Percentiles rank a stretch among this genome's conserved stretches.
These are phyloP conservation scores for Mactromeris polynyma DNA, from an alignment of 2,888 invertebrate species.

Conservation along the genomic window DNA sequence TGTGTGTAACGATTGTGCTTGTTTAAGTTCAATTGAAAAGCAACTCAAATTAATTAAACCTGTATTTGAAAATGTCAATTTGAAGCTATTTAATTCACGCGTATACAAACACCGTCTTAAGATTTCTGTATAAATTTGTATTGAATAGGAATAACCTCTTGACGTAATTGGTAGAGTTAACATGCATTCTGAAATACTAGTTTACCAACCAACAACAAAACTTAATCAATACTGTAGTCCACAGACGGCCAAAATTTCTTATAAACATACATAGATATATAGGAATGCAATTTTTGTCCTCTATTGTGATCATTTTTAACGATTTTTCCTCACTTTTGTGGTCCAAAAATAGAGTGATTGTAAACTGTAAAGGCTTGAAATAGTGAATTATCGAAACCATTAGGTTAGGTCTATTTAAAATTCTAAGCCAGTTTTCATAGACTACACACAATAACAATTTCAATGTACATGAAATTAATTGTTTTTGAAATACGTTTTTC, in stretches of 20 bases:
- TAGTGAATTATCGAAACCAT: background rate
- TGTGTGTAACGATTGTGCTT: background rate
- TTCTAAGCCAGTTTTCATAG: no score
- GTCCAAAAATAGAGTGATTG: background rate
- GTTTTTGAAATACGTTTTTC: no score
- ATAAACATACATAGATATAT: background rate
- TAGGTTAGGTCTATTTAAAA: background rate
- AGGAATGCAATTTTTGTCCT: background rate
- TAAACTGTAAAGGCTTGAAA: background rate
- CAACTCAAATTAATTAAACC: background rate
- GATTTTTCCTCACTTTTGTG: background rate
- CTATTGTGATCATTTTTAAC: background rate
- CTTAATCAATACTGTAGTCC: no score
- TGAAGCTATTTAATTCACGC: conserved; percentile 12
- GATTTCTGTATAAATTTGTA: background rate
- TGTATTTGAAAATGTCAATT: background rate
- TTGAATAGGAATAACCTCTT: background rate
- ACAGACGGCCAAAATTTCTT: background rate
- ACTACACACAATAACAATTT: no score
- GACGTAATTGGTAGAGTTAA: background rate
- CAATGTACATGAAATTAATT: no score
- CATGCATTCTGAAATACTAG: background rate
- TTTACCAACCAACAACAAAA: background rate
- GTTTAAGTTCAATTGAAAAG: background rate
- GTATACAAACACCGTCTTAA: background rate